Conservation (phyloP, 53 echinoderm and acorn worm species). For the Patiria pectinifera region DNA sequence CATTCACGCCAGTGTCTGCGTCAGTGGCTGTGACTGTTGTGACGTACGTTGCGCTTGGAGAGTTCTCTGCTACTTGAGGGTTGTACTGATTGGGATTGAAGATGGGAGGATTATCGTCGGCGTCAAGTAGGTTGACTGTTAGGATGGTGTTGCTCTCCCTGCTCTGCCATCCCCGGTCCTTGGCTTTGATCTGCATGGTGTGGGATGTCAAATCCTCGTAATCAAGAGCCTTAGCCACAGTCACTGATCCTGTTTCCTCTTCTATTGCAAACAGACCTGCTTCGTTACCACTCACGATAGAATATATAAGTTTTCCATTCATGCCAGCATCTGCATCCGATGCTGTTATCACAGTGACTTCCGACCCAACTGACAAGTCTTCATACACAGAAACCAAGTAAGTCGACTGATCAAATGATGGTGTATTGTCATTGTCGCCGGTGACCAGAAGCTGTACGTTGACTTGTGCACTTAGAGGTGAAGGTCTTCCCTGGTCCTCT, state of each 20-base stretch:
- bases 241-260: constrained; percentile 70
- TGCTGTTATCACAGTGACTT: constrained; percentile 69
- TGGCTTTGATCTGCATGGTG: constrained; percentile 75
- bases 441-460: constrained; percentile 77
- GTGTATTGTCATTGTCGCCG: constrained; percentile 72
- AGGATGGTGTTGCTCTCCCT: constrained; percentile 58
- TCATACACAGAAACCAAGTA: constrained; percentile 72
- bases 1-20: constrained; percentile 77
- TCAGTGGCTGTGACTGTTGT: constrained; percentile 86
- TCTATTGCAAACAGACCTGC: constrained; percentile 75
- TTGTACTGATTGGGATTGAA: constrained; percentile 78
- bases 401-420: constrained; percentile 64
- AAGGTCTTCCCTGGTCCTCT: constrained; percentile 70
- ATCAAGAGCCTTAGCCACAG: constrained; percentile 75
- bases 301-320: constrained; percentile 88
- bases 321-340: constrained; percentile 79
- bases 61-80: constrained; percentile 89
- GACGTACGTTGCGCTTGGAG: constrained; percentile 85
- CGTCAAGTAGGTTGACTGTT: constrained; percentile 74
- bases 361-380: constrained; percentile 61
- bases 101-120: constrained; percentile 90
- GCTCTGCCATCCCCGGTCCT: constrained; percentile 75
- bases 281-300: constrained; percentile 73
- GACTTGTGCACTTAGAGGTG: constrained; percentile 57
- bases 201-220: constrained; percentile 73